These are phyloP conservation scores for Tromatobia lineatoria DNA, from an alignment of 2,888 invertebrate species.

Conservation along the genomic window DNA sequence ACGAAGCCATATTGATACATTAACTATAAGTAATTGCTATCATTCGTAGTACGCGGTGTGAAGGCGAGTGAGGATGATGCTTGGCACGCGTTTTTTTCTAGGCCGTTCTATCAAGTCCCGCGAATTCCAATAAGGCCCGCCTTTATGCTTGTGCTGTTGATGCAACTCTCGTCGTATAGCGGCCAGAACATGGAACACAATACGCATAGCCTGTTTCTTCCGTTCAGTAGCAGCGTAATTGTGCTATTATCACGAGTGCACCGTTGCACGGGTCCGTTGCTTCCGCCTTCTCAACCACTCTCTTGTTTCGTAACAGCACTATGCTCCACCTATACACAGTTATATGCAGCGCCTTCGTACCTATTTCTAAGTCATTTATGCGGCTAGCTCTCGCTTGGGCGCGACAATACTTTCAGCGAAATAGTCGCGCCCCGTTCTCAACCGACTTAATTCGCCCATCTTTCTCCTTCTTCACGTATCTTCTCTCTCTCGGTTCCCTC, in stretches of 20 bases:
- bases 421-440: slow-evolving; percentile 52
- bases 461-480: neutral
- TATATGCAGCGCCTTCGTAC: slow-evolving; percentile 14
- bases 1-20: too few species aligned
- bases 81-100: neutral
- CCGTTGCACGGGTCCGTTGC: slow-evolving; percentile 16
- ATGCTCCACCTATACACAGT: neutral
- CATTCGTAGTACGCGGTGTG: neutral
- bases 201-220: slow-evolving; percentile 71
- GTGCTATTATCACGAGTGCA: slow-evolving; percentile 73
- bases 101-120: neutral
- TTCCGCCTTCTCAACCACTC: slow-evolving; percentile 31
- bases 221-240: slow-evolving; percentile 72
- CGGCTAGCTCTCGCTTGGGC: slow-evolving; percentile 17
- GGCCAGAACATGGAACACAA: slow-evolving; percentile 4
- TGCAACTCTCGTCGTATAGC: neutral
- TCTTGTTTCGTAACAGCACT: slow-evolving; percentile 47
- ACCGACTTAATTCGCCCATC: neutral
- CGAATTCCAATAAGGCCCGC: neutral
- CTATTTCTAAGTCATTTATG: slow-evolving; percentile 68
- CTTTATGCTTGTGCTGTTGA: neutral
- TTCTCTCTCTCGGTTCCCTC: neutral
- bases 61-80: neutral
- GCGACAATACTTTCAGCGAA: slow-evolving; percentile 63
- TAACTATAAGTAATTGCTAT: too few species aligned